Conservation (phyloP, 2,113 vertebrate genomes). For the Tachysurus fulvidraco region DNA sequence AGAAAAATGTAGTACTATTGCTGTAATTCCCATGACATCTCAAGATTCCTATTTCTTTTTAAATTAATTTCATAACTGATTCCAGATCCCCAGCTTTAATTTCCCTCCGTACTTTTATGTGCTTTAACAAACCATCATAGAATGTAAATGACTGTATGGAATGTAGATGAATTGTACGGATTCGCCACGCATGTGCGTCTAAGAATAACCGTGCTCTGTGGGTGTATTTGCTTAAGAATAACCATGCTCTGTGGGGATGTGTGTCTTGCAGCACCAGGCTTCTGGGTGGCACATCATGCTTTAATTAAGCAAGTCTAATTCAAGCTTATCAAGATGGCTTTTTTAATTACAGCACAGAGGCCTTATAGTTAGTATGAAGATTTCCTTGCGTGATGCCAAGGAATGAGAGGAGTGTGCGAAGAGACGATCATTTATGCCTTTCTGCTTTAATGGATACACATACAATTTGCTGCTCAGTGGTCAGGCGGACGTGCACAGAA, state of each 20-base stretch:
- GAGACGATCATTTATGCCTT: slow-evolving; percentile 39
- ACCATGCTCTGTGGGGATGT: slow-evolving; percentile 11
- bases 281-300: slow-evolving; percentile 31
- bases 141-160: slow-evolving; percentile 6
- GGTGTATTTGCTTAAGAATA: slow-evolving; percentile 39
- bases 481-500: neutral
- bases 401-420: slow-evolving; percentile 15
- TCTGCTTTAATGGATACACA: slow-evolving; percentile 28
- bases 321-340: slow-evolving; percentile 58
- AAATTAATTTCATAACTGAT: neutral
- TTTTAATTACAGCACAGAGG: slow-evolving; percentile 61
- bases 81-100: neutral
- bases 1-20: neutral
- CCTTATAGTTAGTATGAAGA: slow-evolving; percentile 59
- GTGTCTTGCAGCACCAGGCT: neutral
- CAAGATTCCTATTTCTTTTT: neutral
- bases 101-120: neutral
- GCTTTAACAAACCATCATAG: slow-evolving; percentile 1
- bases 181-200: neutral
- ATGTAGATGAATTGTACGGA: neutral
- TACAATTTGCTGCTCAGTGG: slow-evolving; percentile 29
- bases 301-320: slow-evolving; percentile 51
- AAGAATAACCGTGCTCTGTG: neutral
- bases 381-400: slow-evolving; percentile 34
- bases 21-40: neutral